Percentiles rank a stretch among this genome's conserved stretches.
Conservation (phyloP, 1,140 invertebrate species). For the Ceratosolen solmsi region DNA sequence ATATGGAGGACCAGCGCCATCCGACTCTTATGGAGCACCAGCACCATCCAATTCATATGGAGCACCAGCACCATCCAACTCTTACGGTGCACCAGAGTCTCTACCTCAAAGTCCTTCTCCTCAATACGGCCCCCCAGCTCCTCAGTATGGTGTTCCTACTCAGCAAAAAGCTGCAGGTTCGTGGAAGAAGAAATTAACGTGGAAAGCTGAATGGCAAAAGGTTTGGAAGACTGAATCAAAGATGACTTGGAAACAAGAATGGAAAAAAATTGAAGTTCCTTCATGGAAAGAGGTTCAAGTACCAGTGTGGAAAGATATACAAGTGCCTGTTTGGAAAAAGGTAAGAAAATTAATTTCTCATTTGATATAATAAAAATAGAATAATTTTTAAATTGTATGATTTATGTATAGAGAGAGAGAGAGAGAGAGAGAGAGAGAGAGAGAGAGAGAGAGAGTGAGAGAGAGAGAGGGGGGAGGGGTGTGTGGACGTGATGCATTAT, state of each 20-base stretch:
- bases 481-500: too few relatives aligned
- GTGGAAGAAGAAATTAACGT: slow-evolving; percentile 72
- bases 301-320: slow-evolving; percentile 73
- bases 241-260: slow-evolving; percentile 70
- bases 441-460: too few relatives aligned
- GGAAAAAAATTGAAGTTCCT: slow-evolving; percentile 71
- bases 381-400: too few relatives aligned
- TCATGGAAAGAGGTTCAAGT: slow-evolving; percentile 71
- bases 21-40: neutral
- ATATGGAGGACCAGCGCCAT: neutral
- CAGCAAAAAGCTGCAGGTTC: slow-evolving; percentile 77
- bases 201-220: slow-evolving; percentile 73
- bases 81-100: neutral
- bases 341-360: slow-evolving; percentile 48
- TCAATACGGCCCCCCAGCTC: slow-evolving; percentile 51
- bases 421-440: too few relatives aligned
- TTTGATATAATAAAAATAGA: too few relatives aligned
- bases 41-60: neutral
- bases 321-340: slow-evolving; percentile 72
- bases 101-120: slow-evolving; percentile 43
- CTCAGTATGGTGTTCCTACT: slow-evolving; percentile 52
- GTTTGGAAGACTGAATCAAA: slow-evolving; percentile 71
- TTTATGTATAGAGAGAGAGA: too few relatives aligned
- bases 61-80: neutral
- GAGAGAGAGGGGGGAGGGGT: too few relatives aligned